phyloP scores from a whole-genome alignment of 2,113 vertebrate species.

The Colius striatus region DNA sequence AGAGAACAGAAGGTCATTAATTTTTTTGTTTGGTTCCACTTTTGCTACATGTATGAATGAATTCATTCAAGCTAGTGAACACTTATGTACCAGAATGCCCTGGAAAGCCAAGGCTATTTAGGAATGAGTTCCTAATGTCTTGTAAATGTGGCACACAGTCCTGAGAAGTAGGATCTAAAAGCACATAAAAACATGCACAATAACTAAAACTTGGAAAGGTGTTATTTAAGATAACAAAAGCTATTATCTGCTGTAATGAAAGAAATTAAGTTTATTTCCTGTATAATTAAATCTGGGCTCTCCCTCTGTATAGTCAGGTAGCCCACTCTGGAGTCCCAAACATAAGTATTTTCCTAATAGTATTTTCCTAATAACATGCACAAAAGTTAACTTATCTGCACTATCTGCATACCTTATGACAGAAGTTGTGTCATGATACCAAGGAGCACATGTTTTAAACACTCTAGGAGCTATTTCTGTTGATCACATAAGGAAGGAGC shows the following conservation, averaged over 20 bases:
- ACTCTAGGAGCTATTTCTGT: neutral
- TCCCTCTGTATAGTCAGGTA: neutral
- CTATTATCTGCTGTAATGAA: neutral
- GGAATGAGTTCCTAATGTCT: neutral
- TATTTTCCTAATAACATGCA: neutral
- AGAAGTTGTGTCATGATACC: neutral
- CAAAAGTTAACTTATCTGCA: too few species aligned
- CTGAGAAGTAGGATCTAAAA: neutral
- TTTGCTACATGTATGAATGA: neutral
- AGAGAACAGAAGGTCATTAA: slow-evolving; percentile 19
- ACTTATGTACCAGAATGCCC: neutral
- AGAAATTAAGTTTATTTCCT: neutral
- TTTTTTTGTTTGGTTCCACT: neutral
- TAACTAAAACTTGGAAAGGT: neutral
- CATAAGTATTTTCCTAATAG: neutral
- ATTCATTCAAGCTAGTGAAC: neutral
- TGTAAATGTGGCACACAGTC: neutral
- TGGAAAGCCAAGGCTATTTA: neutral
- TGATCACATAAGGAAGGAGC: neutral
- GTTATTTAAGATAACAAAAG: neutral
- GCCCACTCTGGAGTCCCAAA: neutral
- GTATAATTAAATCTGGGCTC: neutral
- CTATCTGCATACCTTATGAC: neutral
- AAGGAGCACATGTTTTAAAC: neutral
- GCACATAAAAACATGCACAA: neutral